Percentiles rank a stretch among this genome's conserved stretches.
Conservation (phyloP, 1,140 invertebrate species). For the Oncopeltus fasciatus region DNA sequence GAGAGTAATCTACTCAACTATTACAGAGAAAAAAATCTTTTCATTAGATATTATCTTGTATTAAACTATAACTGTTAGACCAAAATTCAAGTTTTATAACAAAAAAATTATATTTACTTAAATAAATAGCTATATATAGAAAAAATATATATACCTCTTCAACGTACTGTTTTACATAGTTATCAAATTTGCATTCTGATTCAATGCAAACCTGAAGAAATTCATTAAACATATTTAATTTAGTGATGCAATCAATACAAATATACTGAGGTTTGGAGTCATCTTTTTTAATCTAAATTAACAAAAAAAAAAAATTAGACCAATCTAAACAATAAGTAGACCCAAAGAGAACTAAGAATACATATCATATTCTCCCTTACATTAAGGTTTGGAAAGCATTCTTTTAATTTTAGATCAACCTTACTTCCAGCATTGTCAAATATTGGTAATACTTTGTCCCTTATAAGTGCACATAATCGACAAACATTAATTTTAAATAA, state of each 20-base stretch:
- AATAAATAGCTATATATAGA: no score
- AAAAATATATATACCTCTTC: not conserved
- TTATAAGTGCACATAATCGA: slow-evolving; percentile 3
- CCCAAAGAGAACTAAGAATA: no score
- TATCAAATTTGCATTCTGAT: slow-evolving; percentile 24
- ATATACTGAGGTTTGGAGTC: slow-evolving; percentile 25
- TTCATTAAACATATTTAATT: slow-evolving; percentile 23
- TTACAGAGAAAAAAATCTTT: no score
- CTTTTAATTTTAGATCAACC: slow-evolving; percentile 12
- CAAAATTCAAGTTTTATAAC: no score
- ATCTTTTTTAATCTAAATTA: slow-evolving; percentile 21
- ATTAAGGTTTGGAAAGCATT: slow-evolving; percentile 4
- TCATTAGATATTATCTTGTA: no score
- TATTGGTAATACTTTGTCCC: slow-evolving; percentile 13
- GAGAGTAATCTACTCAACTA: no score
- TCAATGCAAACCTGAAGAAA: slow-evolving; percentile 22
- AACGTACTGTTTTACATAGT: not conserved
- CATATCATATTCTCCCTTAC: no score
- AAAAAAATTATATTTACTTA: no score
- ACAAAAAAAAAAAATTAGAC: not conserved
- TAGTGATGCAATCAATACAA: slow-evolving; percentile 23
- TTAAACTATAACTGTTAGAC: no score
- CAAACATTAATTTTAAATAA: slow-evolving; percentile 13
- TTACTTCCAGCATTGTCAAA: slow-evolving; percentile 13
- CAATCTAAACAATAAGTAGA: no score